Evolutionary conservation across 2,797 vertebrate genomes (phyloP).

Genomic region (Bradypodion pumilum): DNA sequence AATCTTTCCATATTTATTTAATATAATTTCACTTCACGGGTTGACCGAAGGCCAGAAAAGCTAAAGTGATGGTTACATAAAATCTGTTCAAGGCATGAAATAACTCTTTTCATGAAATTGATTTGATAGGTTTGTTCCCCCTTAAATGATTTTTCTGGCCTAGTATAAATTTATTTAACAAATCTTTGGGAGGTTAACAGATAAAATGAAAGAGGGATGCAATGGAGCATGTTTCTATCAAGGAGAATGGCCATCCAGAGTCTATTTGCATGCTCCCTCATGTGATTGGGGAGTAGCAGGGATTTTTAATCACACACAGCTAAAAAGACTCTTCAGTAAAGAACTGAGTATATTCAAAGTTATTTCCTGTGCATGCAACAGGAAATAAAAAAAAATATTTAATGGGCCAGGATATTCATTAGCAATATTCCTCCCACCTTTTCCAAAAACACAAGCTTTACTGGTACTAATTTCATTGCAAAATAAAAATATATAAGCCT

Average conservation of each 20-base stretch:
- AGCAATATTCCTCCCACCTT: background rate
- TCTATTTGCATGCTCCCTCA: background rate
- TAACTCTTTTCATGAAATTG: constrained; percentile 25
- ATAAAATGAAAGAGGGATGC: background rate
- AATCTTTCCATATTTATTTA: constrained; percentile 27
- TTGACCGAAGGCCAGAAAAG: constrained; percentile 37
- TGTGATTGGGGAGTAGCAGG: constrained; percentile 1
- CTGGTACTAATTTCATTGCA: too few species aligned
- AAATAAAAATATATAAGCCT: too few species aligned
- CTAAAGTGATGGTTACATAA: constrained; percentile 34
- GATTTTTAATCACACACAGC: constrained; percentile 44
- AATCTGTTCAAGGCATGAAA: constrained; percentile 42
- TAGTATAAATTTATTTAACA: constrained; percentile 38
- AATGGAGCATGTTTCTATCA: background rate
- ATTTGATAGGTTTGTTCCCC: constrained; percentile 35
- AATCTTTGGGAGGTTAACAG: constrained; percentile 24
- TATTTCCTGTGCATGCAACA: background rate
- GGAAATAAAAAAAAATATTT: background rate
- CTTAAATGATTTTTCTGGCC: constrained; percentile 21
- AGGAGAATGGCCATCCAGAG: background rate
- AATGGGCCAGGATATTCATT: background rate
- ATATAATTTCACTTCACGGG: constrained; percentile 23
- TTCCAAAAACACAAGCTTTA: too few species aligned
- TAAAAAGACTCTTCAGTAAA: background rate
- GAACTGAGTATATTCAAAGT: background rate